Evolutionary conservation across 2,113 vertebrate genomes (phyloP), one percentile per base, ranked within the genome.

Genomic region (Coptodon bakossiorum): DNA sequence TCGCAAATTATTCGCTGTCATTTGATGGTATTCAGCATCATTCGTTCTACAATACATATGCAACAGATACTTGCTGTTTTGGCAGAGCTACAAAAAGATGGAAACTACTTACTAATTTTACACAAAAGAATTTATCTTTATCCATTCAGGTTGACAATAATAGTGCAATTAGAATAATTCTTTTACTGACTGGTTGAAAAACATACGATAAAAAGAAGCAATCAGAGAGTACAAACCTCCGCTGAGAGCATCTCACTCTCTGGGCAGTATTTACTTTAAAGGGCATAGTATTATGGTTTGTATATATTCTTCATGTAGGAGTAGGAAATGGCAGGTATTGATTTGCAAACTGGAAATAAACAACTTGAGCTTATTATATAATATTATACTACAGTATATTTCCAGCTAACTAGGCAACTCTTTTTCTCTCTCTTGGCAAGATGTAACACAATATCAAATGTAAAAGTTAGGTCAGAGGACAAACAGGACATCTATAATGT

Each of bases 61-160:
- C 27, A 81, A 38, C 34, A 24, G n/a, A 80, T 57, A 17, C 19
- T 36, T 57, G 4, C 4, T 40, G 34, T 24, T 54, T 79, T n/a
- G 40, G 34, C 61, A 66, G 31, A 22, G 34, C 1, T 66, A 38
- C 34, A 38, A 66, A 66, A 38, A 3, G 2, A 22, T 22, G 22
- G 2, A 68, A 68, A 68, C 19, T 68, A 40, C 34, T 68, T 38
- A 40, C 19, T 22, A 13, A 40, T 22, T 40, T 68, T 68, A 68
- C 34, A 38, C 0, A 68, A 22, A n/a, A 68, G 0, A 68, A 38
- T 22, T n/a, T 13, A 40, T 38, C 61, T 13, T 11, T 68, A 22
- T 40, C 6, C 61, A 13, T 38, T 68, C 61, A 38, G 19, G 34
- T 68, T 40, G 63, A 68, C 34, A 40, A 3, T 13, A 40, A 38